Percentiles rank a stretch among this genome's conserved stretches.
These are phyloP conservation scores for Lamproptera curius DNA, from an alignment of 2,888 invertebrate species.

Conservation along the genomic window DNA sequence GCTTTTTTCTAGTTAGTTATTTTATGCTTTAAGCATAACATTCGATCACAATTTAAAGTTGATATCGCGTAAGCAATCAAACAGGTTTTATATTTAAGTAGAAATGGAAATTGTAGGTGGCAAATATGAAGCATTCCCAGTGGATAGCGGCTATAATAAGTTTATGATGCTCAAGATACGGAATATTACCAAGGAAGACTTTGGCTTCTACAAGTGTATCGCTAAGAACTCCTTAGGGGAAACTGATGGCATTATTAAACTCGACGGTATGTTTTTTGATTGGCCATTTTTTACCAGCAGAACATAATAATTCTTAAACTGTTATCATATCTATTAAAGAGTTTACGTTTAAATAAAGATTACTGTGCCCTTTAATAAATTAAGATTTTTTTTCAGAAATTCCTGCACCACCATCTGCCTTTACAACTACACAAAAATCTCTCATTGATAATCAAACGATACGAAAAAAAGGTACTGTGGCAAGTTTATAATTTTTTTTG, in stretches of 20 bases:
- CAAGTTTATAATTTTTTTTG: no score
- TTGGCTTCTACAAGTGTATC: conserved; percentile 93
- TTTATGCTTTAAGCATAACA: no score
- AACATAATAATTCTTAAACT: no score
- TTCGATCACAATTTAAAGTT: no score
- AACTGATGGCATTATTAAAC: conserved; percentile 93
- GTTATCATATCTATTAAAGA: no score
- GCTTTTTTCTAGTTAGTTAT: no score
- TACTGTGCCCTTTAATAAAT: no score
- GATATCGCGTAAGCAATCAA: conserved; percentile 14
- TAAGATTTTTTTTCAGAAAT: conserved; percentile 81
- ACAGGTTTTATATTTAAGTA: conserved; percentile 75
- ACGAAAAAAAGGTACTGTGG: conserved; percentile 68
- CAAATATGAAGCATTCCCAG: conserved; percentile 92
- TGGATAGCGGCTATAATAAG: conserved; percentile 93
- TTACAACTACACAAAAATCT: conserved; percentile 76
- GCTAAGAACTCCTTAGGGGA: conserved; percentile 95
- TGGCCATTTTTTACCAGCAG: background rate
- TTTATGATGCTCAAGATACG: conserved; percentile 95
- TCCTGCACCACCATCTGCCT: conserved; percentile 88
- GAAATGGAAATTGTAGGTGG: conserved; percentile 88
- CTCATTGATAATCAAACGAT: conserved; percentile 67
- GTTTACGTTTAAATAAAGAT: no score
- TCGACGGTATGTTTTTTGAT: conserved; percentile 83
- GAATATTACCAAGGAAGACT: conserved; percentile 88